These are phyloP conservation scores for Nothura maculosa DNA, from an alignment of 2,797 vertebrate species.

Conservation along the genomic window DNA sequence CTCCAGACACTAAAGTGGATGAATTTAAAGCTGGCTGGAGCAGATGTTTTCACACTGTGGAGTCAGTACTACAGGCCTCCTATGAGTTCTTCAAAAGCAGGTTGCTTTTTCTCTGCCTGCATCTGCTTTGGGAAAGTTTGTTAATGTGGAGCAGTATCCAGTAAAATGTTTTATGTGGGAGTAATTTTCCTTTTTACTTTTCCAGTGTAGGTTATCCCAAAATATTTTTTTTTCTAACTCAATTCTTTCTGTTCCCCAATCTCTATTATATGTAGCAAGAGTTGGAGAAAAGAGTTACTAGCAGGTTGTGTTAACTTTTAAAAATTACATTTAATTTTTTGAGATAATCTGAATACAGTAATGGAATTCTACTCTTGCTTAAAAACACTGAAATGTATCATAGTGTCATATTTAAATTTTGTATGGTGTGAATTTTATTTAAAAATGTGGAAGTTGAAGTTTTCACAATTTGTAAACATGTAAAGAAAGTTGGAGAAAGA, in stretches of 20 bases:
- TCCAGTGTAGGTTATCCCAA: constrained; percentile 9
- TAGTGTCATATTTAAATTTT: neutral
- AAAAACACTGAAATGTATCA: neutral
- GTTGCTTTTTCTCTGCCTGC: neutral
- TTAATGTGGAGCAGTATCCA: neutral
- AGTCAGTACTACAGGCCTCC: neutral
- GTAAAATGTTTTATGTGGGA: neutral
- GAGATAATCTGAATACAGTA: neutral
- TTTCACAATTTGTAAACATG: neutral
- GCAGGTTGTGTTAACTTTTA: neutral
- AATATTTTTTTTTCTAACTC: constrained; percentile 43
- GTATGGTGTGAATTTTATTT: fast-evolving
- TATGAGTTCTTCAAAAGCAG: neutral
- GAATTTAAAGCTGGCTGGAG: neutral
- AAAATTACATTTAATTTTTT: neutral
- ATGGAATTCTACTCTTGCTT: neutral
- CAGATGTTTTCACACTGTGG: neutral
- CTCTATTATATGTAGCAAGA: neutral
- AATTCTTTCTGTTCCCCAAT: neutral
- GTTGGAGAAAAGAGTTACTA: neutral
- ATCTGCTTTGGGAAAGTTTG: neutral
- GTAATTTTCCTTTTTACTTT: constrained; percentile 11
- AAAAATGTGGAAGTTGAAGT: neutral
- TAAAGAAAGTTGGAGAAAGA: neutral
- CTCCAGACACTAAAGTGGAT: neutral